Evolutionary conservation across 2,113 vertebrate genomes (phyloP).

Genomic region (Puffinus mauretanicus): DNA sequence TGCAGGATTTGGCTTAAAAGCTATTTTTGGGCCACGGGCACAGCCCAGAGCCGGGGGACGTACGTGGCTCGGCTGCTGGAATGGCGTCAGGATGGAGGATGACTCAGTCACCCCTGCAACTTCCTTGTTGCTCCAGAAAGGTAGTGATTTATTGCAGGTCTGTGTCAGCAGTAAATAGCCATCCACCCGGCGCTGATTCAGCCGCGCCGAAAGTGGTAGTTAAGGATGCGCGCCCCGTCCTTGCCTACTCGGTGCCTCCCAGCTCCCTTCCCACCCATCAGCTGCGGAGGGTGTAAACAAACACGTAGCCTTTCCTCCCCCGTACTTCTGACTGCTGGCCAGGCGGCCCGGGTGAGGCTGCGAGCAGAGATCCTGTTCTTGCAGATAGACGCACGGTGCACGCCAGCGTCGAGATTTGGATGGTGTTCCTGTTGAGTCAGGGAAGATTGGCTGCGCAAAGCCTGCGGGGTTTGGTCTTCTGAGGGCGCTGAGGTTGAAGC

Average conservation of each 20-base stretch:
- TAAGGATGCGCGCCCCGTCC: neutral
- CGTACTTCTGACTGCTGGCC: accelerated
- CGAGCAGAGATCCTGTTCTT: neutral
- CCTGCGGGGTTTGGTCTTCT: neutral
- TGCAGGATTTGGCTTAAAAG: constrained; percentile 25
- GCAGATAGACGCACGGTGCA: accelerated
- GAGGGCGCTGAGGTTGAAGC: neutral
- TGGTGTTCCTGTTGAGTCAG: neutral
- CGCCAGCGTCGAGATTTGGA: neutral
- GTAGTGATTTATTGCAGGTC: neutral
- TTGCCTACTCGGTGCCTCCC: neutral
- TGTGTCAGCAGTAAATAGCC: constrained; percentile 17
- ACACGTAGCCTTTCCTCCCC: neutral
- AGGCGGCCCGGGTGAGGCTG: neutral
- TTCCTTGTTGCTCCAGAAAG: neutral
- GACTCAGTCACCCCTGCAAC: constrained; percentile 24
- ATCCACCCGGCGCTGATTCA: neutral
- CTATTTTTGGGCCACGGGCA: neutral
- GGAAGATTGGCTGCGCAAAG: neutral
- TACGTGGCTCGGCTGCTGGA: neutral
- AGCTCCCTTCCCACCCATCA: neutral
- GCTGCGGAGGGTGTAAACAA: neutral
- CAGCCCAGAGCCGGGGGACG: neutral
- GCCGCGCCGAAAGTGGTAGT: neutral
- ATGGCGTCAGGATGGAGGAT: constrained; percentile 16